Evolutionary conservation across 2,888 invertebrate genomes (phyloP).

Genomic region (Eugnorisma glareosa): DNA sequence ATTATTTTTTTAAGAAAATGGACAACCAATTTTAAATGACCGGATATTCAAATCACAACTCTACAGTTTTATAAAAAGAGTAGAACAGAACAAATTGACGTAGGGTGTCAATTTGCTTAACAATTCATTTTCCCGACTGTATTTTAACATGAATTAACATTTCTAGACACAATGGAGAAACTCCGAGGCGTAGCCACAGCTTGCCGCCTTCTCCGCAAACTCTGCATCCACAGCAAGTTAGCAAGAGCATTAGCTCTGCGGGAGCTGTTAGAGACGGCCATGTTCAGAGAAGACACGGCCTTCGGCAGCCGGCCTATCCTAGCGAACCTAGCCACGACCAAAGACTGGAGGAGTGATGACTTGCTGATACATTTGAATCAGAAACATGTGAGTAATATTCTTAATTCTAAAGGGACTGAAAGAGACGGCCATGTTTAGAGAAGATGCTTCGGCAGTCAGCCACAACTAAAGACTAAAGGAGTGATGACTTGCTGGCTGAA

Average conservation of each 20-base stretch:
- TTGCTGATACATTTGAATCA: conserved; percentile 93
- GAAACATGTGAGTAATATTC: conserved; percentile 91
- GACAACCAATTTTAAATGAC: not conserved
- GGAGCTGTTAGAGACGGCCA: conserved; percentile 93
- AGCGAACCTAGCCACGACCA: conserved; percentile 81
- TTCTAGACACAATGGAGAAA: conserved; percentile 91
- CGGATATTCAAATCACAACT: not conserved
- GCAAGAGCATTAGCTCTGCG: conserved; percentile 93
- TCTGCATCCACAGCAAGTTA: conserved; percentile 92
- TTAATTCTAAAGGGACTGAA: conserved; percentile 92
- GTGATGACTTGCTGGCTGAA: too few species aligned
- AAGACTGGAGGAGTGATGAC: conserved; percentile 78
- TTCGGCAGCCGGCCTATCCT: conserved; percentile 92
- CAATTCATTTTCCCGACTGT: not conserved
- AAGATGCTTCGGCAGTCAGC: conserved; percentile 93
- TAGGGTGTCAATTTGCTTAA: not conserved
- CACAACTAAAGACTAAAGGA: conserved; percentile 81
- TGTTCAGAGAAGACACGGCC: conserved; percentile 92
- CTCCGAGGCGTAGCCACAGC: conserved; percentile 92
- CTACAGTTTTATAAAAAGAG: not conserved
- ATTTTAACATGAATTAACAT: conserved; percentile 41
- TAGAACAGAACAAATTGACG: not conserved
- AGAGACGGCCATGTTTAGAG: conserved; percentile 93
- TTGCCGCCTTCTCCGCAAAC: conserved; percentile 91
- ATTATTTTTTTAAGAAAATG: not conserved